Evolutionary conservation across 2,113 vertebrate genomes (phyloP).

Genomic region (Macquaria australasica): DNA sequence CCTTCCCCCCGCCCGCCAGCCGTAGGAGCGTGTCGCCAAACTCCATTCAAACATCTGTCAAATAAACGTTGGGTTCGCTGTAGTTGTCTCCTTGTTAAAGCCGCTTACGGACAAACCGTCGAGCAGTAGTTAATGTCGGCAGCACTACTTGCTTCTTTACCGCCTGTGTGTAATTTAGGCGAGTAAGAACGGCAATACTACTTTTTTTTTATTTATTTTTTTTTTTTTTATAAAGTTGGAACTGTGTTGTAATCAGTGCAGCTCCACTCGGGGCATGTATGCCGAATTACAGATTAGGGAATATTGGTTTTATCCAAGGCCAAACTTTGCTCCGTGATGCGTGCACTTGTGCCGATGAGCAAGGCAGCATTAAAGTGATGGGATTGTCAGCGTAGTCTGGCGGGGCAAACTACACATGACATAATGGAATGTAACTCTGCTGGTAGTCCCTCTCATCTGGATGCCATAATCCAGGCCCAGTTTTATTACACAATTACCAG

Average conservation of each 20-base stretch:
- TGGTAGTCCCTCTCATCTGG: not conserved
- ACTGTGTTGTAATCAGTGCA: not conserved
- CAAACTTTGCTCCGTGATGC: fast-evolving
- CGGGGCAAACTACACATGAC: not conserved
- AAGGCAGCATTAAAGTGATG: not conserved
- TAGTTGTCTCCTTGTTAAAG: not conserved
- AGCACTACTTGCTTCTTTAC: not conserved
- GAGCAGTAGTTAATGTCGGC: no score
- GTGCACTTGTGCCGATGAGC: not conserved
- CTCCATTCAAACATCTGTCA: not conserved
- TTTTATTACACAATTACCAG: not conserved
- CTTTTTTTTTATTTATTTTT: not conserved
- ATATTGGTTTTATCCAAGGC: not conserved
- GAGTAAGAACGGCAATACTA: not conserved
- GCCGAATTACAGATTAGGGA: not conserved
- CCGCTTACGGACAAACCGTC: not conserved
- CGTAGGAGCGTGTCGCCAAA: not conserved
- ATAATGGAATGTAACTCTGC: not conserved
- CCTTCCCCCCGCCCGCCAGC: not conserved
- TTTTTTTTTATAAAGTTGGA: not conserved
- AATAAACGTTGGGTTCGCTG: not conserved
- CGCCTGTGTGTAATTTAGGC: no score
- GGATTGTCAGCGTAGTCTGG: not conserved
- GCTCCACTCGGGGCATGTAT: fast-evolving
- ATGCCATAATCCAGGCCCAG: not conserved